Conservation (phyloP, 2,113 vertebrate genomes). For the Oncorhynchus gorbuscha region DNA sequence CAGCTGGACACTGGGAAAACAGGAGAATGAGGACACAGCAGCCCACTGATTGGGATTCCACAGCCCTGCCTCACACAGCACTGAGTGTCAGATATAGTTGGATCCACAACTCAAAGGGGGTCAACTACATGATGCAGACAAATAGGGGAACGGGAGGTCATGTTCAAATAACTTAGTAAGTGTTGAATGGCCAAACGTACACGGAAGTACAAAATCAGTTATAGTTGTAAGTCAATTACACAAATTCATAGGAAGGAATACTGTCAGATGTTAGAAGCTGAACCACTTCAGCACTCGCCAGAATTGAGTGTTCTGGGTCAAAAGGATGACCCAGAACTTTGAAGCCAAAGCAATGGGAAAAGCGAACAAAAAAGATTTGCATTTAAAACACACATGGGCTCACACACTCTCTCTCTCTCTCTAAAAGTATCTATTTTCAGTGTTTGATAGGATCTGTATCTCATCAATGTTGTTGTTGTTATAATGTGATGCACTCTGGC, state of each 20-base stretch:
- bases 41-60: conserved; percentile 54
- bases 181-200: conserved; percentile 17
- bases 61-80: conserved; percentile 32
- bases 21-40: conserved; percentile 63
- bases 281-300: conserved; percentile 22
- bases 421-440: conserved; percentile 31
- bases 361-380: no score
- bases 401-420: no score
- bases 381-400: no score
- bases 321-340: no score
- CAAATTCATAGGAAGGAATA: conserved; percentile 16
- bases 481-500: conserved; percentile 11
- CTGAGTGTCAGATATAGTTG: conserved; percentile 61
- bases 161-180: conserved; percentile 38
- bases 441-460: conserved; percentile 28
- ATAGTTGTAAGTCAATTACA: conserved; percentile 36
- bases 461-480: conserved; percentile 6
- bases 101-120: conserved; percentile 42
- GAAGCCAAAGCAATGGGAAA: neutral
- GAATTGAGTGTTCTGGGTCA: conserved; percentile 37
- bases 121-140: conserved; percentile 55
- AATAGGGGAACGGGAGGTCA: conserved; percentile 47
- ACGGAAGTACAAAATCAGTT: neutral
- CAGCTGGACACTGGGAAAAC: conserved; percentile 51
- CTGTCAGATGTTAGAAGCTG: conserved; percentile 11